Evolutionary conservation across 2,797 vertebrate species (phyloP).

Genomic region (Cyprinella venusta): DNA sequence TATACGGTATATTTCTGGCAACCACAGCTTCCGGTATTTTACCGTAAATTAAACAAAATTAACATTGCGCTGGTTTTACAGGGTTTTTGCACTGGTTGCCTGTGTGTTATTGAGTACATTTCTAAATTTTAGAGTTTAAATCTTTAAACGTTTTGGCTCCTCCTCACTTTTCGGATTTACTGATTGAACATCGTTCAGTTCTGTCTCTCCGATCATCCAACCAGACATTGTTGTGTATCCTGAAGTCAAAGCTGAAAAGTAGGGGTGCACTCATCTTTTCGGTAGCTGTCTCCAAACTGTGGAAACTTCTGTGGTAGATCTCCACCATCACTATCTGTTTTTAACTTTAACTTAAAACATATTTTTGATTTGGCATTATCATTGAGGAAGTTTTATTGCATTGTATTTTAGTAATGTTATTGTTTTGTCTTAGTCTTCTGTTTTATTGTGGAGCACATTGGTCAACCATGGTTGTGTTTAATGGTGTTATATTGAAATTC

Average conservation of each 20-base stretch:
- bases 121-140: not conserved
- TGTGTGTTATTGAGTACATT: not conserved
- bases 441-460: not conserved
- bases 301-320: not conserved
- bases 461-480: not conserved
- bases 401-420: not conserved
- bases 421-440: not conserved
- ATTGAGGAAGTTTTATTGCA: not conserved
- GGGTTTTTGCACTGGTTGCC: not conserved
- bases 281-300: too few species aligned
- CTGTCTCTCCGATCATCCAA: not conserved
- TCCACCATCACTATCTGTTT: not conserved
- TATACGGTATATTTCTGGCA: not conserved
- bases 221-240: not conserved
- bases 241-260: not conserved
- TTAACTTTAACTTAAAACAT: not conserved
- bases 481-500: not conserved
- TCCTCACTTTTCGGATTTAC: not conserved
- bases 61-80: not conserved
- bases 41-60: too few species aligned
- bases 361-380: not conserved
- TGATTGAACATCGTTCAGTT: not conserved
- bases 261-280: not conserved
- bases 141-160: not conserved
- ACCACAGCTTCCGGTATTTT: too few species aligned